Conservation (phyloP, 1,140 invertebrate species). For the Apis laboriosa region DNA sequence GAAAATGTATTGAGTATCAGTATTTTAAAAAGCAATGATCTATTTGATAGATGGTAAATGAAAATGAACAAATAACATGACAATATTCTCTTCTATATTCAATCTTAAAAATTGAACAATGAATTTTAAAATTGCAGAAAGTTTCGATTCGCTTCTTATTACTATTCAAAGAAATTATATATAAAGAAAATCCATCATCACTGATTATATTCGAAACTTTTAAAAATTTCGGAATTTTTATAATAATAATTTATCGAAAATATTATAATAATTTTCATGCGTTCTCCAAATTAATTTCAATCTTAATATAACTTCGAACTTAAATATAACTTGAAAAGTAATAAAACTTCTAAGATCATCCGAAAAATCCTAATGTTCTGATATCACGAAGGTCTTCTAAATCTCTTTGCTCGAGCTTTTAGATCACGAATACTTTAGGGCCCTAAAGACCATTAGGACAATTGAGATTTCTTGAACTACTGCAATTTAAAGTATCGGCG, state of each 20-base stretch:
- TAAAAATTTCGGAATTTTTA: background rate
- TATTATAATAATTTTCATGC: background rate
- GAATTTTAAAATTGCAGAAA: background rate
- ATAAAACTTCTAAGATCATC: background rate
- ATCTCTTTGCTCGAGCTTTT: background rate
- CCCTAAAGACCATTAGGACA: background rate
- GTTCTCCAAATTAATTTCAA: background rate
- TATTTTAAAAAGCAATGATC: no score
- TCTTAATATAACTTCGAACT: no score
- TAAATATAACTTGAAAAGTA: background rate
- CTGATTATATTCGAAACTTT: background rate
- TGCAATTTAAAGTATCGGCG: background rate
- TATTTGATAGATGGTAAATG: no score
- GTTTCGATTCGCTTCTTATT: constrained; percentile 7
- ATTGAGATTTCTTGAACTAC: background rate
- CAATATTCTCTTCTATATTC: background rate
- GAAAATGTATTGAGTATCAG: no score
- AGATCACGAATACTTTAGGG: background rate
- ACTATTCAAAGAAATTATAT: background rate
- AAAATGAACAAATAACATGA: background rate
- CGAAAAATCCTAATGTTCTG: background rate
- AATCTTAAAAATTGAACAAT: background rate
- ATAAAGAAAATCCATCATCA: no score
- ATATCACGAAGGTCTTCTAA: background rate
- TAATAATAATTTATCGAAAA: background rate